Evolutionary conservation across 2,797 vertebrate genomes (phyloP).

Genomic region (Harpagifer antarcticus): DNA sequence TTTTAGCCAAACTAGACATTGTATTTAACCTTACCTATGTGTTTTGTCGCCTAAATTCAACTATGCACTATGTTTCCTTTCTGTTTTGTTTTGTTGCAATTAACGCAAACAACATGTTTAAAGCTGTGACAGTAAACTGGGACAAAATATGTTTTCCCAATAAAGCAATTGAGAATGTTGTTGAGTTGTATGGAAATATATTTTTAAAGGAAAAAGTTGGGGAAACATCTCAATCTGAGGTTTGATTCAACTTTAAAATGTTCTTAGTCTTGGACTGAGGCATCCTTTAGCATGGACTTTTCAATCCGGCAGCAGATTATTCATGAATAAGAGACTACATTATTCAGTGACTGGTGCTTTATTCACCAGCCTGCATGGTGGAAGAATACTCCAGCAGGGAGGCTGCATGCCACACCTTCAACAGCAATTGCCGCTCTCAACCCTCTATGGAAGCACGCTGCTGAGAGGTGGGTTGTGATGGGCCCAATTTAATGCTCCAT

Average conservation of each 20-base stretch:
- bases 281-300: conserved; percentile 49
- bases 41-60: too few relatives aligned
- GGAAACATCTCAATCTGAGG: conserved; percentile 20
- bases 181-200: too few relatives aligned
- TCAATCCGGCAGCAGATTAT: conserved; percentile 60
- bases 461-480: conserved; percentile 80
- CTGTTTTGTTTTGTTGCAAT: too few relatives aligned
- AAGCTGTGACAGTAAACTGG: too few relatives aligned
- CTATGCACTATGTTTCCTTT: too few relatives aligned
- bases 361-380: conserved; percentile 57
- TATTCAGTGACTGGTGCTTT: conserved; percentile 64
- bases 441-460: conserved; percentile 76
- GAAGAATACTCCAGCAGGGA: conserved; percentile 70
- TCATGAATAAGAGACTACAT: conserved; percentile 70
- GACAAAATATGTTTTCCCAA: too few relatives aligned
- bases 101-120: too few relatives aligned
- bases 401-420: conserved; percentile 73
- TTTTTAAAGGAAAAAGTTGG: not conserved
- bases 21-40: too few relatives aligned
- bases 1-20: too few relatives aligned
- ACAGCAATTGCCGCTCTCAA: conserved; percentile 78
- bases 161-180: too few relatives aligned
- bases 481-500: conserved; percentile 89
- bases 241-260: conserved; percentile 28
- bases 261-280: conserved; percentile 33